phyloP scores from a whole-genome alignment of 1,140 invertebrate genomes.

The Cyrtorhinus lividipennis region DNA sequence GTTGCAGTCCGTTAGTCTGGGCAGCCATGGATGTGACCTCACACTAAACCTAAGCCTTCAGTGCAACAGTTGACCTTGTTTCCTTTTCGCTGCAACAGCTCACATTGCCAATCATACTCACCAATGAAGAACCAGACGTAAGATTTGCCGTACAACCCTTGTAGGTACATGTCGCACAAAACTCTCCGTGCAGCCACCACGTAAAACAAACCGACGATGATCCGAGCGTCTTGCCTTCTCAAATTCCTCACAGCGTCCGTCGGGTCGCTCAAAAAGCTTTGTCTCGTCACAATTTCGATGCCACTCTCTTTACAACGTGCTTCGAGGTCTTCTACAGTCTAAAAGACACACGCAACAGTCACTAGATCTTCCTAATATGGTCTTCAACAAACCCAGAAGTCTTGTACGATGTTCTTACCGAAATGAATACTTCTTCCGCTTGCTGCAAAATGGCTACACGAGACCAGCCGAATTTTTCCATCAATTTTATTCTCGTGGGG shows the following conservation, averaged over 20 bases:
- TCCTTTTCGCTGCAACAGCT: too few species aligned
- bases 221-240: conserved; percentile 81
- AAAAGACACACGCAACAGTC: conserved; percentile 25
- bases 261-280: conserved; percentile 94
- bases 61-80: too few species aligned
- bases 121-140: conserved; percentile 99
- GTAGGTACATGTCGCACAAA: conserved; percentile 93
- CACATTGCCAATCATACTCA: too few species aligned
- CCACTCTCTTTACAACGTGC: conserved; percentile 79
- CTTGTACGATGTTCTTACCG: conserved; percentile 57
- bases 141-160: conserved; percentile 84
- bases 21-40: too few species aligned
- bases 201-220: conserved; percentile 97
- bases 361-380: too few species aligned
- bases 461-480: conserved; percentile 95
- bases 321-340: conserved; percentile 97
- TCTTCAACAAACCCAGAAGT: too few species aligned
- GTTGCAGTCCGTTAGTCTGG: too few species aligned
- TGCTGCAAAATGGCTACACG: conserved; percentile 93
- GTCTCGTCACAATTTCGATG: conserved; percentile 89
- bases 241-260: conserved; percentile 91
- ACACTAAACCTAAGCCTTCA: too few species aligned
- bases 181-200: conserved; percentile 89
- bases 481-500: conserved; percentile 89
- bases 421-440: conserved; percentile 98